Conservation (phyloP, 2,113 vertebrate species). For the Riparia riparia region DNA sequence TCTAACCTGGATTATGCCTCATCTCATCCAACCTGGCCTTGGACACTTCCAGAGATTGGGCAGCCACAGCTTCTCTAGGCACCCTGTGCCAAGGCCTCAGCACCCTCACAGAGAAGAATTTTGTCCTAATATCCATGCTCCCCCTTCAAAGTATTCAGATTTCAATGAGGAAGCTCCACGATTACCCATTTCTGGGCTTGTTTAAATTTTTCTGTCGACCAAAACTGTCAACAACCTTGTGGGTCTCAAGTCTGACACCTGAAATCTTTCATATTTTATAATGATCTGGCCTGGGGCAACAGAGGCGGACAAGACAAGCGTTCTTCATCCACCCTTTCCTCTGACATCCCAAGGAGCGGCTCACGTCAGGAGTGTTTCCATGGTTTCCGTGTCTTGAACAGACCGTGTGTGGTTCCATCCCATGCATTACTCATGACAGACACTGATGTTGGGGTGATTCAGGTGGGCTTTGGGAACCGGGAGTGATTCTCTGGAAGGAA, state of each 20-base stretch:
- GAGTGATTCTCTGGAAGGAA: background rate
- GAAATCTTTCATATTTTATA: background rate
- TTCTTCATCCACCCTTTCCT: background rate
- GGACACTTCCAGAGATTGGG: background rate
- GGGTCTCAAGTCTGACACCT: background rate
- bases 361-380: constrained; percentile 4
- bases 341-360: background rate
- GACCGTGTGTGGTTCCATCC: constrained; percentile 40
- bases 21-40: background rate
- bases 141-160: background rate
- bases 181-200: background rate
- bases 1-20: accelerated
- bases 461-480: constrained; percentile 9
- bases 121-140: accelerated
- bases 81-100: background rate
- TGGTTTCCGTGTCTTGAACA: constrained; percentile 43
- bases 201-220: background rate
- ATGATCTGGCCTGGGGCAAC: background rate
- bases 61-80: background rate
- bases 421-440: constrained; percentile 46
- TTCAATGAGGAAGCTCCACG: accelerated
- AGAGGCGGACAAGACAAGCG: background rate
- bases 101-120: background rate
- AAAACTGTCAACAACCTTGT: background rate
- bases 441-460: constrained; percentile 27